phyloP scores from a whole-genome alignment of 2,797 vertebrate genomes.

The Parambassis ranga region DNA sequence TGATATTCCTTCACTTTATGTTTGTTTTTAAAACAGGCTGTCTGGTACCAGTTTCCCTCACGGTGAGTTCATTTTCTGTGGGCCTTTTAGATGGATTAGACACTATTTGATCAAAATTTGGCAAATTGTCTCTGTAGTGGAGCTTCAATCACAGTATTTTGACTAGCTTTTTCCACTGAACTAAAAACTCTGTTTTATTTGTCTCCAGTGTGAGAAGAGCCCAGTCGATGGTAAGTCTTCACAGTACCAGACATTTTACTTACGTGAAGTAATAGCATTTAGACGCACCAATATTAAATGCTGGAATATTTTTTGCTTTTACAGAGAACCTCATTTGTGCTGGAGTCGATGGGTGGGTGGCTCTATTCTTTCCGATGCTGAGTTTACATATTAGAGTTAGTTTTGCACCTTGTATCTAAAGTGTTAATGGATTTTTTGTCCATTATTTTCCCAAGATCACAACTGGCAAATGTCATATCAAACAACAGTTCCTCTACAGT shows the following conservation, averaged over 20 bases:
- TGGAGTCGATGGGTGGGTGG: constrained; percentile 5
- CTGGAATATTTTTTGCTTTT: background rate
- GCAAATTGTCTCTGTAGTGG: background rate
- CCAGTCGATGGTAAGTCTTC: constrained; percentile 30
- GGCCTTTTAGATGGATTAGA: background rate
- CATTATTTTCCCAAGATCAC: constrained; percentile 3
- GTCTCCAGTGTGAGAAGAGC: constrained; percentile 31
- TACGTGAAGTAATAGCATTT: background rate
- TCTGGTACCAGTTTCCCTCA: constrained; percentile 2
- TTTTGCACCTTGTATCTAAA: background rate
- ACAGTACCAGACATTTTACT: background rate
- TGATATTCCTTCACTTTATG: background rate
- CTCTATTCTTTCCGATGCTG: background rate
- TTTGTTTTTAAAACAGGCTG: constrained; percentile 36
- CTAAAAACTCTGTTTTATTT: constrained; percentile 18
- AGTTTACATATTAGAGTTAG: background rate
- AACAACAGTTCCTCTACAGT: background rate
- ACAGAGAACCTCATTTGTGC: constrained; percentile 37
- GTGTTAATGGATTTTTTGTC: background rate
- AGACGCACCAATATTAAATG: background rate
- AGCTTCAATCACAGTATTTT: too few species aligned
- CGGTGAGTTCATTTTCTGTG: constrained; percentile 12
- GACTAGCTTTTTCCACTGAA: background rate
- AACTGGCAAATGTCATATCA: background rate
- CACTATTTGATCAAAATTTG: background rate